phyloP scores from a whole-genome alignment of 1,140 invertebrate genomes.

The Heliconius congener region DNA sequence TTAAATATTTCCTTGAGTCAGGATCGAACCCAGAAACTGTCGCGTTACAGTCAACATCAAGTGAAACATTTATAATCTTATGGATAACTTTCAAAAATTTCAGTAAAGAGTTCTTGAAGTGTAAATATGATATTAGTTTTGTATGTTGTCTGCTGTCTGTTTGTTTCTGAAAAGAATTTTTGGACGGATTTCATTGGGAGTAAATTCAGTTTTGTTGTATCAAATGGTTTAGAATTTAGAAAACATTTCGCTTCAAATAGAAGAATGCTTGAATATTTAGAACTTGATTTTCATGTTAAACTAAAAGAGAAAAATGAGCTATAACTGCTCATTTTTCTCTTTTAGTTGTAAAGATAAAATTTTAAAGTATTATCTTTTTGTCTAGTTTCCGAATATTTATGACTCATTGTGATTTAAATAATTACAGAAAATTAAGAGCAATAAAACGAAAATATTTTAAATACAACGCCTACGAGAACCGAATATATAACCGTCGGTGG shows the following conservation, averaged over 20 bases:
- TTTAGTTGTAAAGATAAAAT: no score
- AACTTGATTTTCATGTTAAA: not conserved
- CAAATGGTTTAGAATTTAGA: not conserved
- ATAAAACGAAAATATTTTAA: no score
- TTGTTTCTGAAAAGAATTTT: not conserved
- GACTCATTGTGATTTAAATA: not conserved
- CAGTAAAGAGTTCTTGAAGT: not conserved
- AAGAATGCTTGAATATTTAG: not conserved
- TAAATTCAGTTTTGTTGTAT: not conserved
- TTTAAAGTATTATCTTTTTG: no score
- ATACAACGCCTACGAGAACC: no score
- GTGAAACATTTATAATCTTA: no score
- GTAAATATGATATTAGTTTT: not conserved
- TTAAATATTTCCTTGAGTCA: no score
- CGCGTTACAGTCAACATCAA: no score
- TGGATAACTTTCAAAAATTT: no score
- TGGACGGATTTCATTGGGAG: not conserved
- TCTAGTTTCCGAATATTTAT: not conserved
- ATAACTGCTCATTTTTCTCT: no score
- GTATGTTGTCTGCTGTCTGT: not conserved
- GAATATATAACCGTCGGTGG: not conserved
- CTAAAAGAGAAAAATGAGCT: not conserved
- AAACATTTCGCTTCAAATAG: not conserved
- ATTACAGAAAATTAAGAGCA: not conserved
- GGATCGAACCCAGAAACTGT: no score